Conservation (phyloP, 2,113 vertebrate genomes). For the Dunckerocampus dactyliophorus region DNA sequence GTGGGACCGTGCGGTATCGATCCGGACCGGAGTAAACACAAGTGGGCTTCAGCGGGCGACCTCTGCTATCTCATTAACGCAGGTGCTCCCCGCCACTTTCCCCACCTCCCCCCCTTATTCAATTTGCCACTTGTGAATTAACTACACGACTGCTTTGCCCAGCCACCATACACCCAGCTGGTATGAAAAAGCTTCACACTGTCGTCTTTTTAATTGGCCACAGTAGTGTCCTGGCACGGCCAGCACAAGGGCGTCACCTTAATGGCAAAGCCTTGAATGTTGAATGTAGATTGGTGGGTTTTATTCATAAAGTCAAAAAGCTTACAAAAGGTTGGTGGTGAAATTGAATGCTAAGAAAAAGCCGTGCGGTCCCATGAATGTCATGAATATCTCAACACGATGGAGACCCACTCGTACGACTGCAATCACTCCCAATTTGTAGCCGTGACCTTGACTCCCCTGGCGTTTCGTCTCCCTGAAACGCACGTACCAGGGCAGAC, state of each 20-base stretch:
- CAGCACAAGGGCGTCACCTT: slow-evolving; percentile 15
- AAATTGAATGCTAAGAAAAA: slow-evolving; percentile 33
- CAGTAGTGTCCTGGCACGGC: neutral
- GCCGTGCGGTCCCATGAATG: slow-evolving; percentile 30
- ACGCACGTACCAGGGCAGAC: neutral
- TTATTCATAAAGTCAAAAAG: slow-evolving; percentile 52
- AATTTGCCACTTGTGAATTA: slow-evolving; percentile 33
- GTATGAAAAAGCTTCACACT: neutral
- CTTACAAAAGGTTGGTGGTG: slow-evolving; percentile 8
- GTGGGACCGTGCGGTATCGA: slow-evolving; percentile 47
- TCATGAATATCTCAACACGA: slow-evolving; percentile 18
- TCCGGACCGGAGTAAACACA: slow-evolving; percentile 40
- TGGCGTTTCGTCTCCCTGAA: too few relatives aligned
- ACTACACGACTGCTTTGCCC: slow-evolving; percentile 19
- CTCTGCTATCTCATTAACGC: slow-evolving; percentile 45
- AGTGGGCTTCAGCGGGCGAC: slow-evolving; percentile 24
- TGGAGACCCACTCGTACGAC: neutral
- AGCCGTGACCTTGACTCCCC: too few relatives aligned
- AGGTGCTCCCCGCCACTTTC: slow-evolving; percentile 9
- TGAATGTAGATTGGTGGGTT: slow-evolving; percentile 49
- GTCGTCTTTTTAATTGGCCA: slow-evolving; percentile 22
- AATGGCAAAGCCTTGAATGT: slow-evolving; percentile 34
- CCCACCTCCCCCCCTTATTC: slow-evolving; percentile 11
- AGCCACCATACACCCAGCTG: slow-evolving; percentile 7
- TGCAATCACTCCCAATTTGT: neutral